A percentile compares a stretch with the other conserved stretches of the same genome.
Conservation (phyloP, 2,113 vertebrate genomes). For the Sialia sialis region DNA sequence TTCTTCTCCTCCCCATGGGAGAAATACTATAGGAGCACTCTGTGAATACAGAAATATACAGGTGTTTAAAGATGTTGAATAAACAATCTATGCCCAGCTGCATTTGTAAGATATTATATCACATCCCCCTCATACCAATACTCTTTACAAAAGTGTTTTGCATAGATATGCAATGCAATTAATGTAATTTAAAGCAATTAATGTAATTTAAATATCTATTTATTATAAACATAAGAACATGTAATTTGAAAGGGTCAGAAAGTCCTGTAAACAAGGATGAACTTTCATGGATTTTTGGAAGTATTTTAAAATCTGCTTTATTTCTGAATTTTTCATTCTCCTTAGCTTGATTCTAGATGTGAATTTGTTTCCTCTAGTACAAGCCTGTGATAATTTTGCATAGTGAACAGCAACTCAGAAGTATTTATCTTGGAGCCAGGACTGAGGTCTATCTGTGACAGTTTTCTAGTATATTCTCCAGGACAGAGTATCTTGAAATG, state of each 20-base stretch:
- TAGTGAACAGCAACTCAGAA: background rate
- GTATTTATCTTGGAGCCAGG: background rate
- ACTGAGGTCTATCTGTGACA: background rate
- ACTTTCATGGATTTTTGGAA: background rate
- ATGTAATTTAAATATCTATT: background rate
- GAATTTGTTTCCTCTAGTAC: background rate
- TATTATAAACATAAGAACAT: background rate
- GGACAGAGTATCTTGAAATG: background rate
- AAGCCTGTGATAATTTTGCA: background rate
- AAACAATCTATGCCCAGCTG: background rate
- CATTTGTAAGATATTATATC: background rate
- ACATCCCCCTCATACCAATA: background rate
- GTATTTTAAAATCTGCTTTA: background rate
- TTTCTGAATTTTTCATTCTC: background rate
- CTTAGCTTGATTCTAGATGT: background rate
- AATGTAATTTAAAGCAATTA: background rate
- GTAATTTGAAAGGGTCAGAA: background rate
- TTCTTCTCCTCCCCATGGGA: background rate
- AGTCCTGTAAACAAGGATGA: background rate
- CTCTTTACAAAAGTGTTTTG: background rate
- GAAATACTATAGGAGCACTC: background rate
- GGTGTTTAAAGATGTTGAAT: background rate
- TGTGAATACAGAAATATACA: background rate
- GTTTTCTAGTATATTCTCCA: constrained; percentile 42
- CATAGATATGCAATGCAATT: background rate